Evolutionary conservation across 2,797 vertebrate genomes (phyloP).

Genomic region (Ceyx erithaca): DNA sequence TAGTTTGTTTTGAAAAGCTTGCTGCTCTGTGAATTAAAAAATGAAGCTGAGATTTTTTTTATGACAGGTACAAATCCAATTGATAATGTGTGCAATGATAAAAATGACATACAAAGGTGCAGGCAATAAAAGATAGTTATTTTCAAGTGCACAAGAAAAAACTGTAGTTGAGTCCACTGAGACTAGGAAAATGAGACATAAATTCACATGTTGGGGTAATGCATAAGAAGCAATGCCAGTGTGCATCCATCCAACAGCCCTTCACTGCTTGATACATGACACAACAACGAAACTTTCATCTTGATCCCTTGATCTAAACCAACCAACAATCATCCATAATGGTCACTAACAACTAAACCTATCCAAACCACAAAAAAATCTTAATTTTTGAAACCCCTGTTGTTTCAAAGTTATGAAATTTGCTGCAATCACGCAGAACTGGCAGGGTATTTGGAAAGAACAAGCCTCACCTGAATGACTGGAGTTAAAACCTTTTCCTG

Average conservation of each 20-base stretch:
- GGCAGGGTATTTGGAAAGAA: neutral
- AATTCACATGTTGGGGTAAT: neutral
- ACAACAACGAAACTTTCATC: constrained; percentile 4
- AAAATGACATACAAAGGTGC: neutral
- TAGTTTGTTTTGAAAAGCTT: neutral
- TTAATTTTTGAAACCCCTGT: neutral
- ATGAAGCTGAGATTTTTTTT: neutral
- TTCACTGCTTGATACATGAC: constrained; percentile 5
- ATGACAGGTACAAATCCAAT: rapidly evolving
- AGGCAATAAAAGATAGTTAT: neutral
- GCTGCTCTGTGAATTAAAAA: neutral
- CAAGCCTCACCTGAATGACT: constrained; percentile 14
- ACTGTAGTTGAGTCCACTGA: neutral
- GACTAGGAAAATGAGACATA: neutral
- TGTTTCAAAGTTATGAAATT: neutral
- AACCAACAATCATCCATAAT: neutral
- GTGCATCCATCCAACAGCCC: neutral
- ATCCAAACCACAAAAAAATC: neutral
- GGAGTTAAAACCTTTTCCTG: constrained; percentile 8
- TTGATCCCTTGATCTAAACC: constrained; percentile 1
- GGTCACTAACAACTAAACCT: neutral
- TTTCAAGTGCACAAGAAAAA: neutral
- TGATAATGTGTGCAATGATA: neutral
- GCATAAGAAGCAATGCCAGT: neutral
- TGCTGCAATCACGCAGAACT: neutral